phyloP scores from a whole-genome alignment of 2,797 vertebrate species.

The Monodelphis domestica region DNA sequence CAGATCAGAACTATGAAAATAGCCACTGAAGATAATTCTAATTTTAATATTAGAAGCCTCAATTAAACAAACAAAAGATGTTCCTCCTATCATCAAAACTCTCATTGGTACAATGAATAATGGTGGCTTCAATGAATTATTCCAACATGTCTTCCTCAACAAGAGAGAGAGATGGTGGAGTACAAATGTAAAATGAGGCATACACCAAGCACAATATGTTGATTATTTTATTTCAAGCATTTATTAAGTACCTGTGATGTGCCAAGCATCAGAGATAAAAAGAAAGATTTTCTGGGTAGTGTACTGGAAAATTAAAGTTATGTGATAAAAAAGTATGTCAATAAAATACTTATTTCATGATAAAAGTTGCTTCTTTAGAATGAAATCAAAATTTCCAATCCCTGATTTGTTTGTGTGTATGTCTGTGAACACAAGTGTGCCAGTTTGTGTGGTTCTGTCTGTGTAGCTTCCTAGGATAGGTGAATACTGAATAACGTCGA shows the following conservation, averaged over 20 bases:
- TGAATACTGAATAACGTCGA: neutral
- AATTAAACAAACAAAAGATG: neutral
- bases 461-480: neutral
- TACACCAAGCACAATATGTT: neutral
- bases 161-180: neutral
- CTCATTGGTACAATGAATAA: neutral
- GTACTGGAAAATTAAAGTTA: neutral
- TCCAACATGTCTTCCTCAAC: neutral
- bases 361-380: neutral
- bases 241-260: neutral
- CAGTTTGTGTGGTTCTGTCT: neutral
- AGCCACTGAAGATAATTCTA: neutral
- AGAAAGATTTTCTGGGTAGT: neutral
- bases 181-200: neutral
- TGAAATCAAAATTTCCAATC: neutral
- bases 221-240: neutral
- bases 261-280: neutral
- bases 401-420: neutral
- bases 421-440: neutral
- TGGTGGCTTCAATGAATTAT: neutral
- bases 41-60: neutral
- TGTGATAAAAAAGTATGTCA: neutral
- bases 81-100: neutral
- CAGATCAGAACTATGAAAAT: constrained; percentile 2
- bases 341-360: neutral